phyloP scores from a whole-genome alignment of 2,113 vertebrate species.

The Brachionichthys hirsutus region DNA sequence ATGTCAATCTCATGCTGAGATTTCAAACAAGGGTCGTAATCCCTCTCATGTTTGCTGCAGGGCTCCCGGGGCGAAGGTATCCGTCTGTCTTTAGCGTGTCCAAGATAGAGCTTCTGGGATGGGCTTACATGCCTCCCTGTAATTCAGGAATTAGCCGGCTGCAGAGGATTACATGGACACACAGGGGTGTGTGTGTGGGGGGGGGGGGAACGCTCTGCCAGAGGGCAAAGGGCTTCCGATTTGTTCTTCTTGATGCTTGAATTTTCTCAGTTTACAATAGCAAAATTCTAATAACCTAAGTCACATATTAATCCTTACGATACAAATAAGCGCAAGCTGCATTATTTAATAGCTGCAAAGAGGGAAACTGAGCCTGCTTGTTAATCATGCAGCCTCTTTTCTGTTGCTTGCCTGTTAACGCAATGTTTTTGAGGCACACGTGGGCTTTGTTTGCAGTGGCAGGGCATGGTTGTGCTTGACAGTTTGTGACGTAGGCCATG shows the following conservation, averaged over 20 bases:
- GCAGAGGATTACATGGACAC: constrained; percentile 50
- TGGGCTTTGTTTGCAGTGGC: constrained; percentile 13
- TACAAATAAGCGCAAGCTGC: constrained; percentile 9
- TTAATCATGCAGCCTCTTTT: too few species aligned
- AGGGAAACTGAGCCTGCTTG: constrained; percentile 13
- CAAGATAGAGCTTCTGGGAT: constrained; percentile 18
- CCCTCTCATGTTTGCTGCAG: constrained; percentile 18
- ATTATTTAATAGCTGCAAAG: constrained; percentile 36
- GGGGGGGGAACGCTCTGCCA: too few species aligned
- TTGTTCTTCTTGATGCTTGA: constrained; percentile 1
- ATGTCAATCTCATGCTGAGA: constrained; percentile 21
- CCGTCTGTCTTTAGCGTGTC: constrained; percentile 44
- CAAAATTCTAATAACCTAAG: too few species aligned
- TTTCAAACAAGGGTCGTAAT: constrained; percentile 34
- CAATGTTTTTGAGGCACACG: too few species aligned
- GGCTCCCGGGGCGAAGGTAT: constrained; percentile 32
- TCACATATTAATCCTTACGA: too few species aligned
- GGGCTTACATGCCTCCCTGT: constrained; percentile 29
- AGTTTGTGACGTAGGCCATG: constrained; percentile 44
- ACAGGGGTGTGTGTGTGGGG: constrained; percentile 21
- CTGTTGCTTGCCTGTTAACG: too few species aligned
- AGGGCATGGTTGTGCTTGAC: constrained; percentile 20
- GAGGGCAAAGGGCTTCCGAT: background rate
- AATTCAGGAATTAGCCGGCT: constrained; percentile 37
- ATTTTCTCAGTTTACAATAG: too few species aligned